These are phyloP conservation scores for Clinocottus analis DNA, from an alignment of 2,113 vertebrate genomes.

Conservation along the genomic window DNA sequence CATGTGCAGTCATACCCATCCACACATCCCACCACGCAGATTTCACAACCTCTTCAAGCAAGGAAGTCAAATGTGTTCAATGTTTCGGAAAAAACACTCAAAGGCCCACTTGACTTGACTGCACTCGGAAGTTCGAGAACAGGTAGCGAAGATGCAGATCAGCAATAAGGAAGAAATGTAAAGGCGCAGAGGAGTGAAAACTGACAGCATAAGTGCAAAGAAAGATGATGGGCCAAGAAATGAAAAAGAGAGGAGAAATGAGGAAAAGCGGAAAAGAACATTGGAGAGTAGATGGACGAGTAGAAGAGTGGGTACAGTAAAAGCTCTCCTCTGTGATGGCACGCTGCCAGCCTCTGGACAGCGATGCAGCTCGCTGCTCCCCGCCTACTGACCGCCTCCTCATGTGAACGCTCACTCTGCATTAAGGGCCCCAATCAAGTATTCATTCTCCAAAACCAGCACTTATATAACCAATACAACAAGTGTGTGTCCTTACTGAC, in stretches of 20 bases:
- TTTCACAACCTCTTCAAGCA: slow-evolving; percentile 19
- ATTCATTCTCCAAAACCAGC: slow-evolving; percentile 82
- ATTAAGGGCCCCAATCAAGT: slow-evolving; percentile 84
- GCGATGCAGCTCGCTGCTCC: slow-evolving; percentile 73
- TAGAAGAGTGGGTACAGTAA: slow-evolving; percentile 72
- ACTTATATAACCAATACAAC: slow-evolving; percentile 81
- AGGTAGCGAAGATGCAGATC: slow-evolving; percentile 41
- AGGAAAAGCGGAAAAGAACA: slow-evolving; percentile 36
- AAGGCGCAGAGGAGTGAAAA: slow-evolving; percentile 25
- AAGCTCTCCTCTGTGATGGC: slow-evolving; percentile 71
- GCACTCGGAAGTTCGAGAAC: background rate
- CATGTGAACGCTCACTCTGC: slow-evolving; percentile 80
- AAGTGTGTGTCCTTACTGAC: slow-evolving; percentile 63
- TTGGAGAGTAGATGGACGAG: slow-evolving; percentile 53
- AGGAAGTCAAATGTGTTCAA: background rate
- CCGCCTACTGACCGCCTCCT: slow-evolving; percentile 81
- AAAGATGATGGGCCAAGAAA: slow-evolving; percentile 31
- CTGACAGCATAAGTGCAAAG: slow-evolving; percentile 32
- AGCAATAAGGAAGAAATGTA: slow-evolving; percentile 29
- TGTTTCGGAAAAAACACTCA: slow-evolving; percentile 38
- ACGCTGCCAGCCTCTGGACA: slow-evolving; percentile 70
- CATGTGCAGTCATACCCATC: slow-evolving; percentile 21
- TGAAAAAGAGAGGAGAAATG: slow-evolving; percentile 16
- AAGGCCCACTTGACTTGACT: slow-evolving; percentile 18
- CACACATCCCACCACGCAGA: slow-evolving; percentile 28